Percentiles rank a stretch among this genome's conserved stretches.
These are phyloP conservation scores for Bombylius discolor DNA, from an alignment of 2,888 invertebrate species.

Conservation along the genomic window DNA sequence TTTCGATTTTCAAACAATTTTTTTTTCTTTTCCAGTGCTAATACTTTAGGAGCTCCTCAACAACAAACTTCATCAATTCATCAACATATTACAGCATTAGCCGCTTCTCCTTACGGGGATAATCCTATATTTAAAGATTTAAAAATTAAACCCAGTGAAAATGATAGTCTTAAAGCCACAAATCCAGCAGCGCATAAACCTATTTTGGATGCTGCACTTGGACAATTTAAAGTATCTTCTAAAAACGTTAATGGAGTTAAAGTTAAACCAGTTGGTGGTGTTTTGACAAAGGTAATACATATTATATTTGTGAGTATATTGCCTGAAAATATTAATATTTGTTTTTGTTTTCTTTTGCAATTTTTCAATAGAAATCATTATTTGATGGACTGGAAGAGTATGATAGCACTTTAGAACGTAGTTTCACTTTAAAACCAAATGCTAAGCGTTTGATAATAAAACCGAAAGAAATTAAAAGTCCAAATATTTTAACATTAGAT, in stretches of 20 bases:
- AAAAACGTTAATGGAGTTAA: constrained; percentile 44
- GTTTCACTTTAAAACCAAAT: constrained; percentile 45
- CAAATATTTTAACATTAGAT: neutral
- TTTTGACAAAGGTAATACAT: constrained; percentile 22
- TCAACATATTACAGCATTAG: constrained; percentile 61
- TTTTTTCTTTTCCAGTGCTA: constrained; percentile 11
- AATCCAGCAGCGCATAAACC: constrained; percentile 60
- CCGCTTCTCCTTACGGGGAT: constrained; percentile 76
- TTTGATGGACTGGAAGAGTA: constrained; percentile 82
- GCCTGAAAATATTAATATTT: neutral
- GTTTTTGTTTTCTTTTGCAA: constrained; percentile 9
- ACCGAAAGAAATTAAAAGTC: constrained; percentile 31
- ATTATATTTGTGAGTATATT: neutral
- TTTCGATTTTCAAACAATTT: neutral
- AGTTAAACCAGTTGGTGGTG: constrained; percentile 28
- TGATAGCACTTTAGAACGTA: constrained; percentile 50
- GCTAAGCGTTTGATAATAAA: constrained; percentile 63
- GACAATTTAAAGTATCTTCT: constrained; percentile 46
- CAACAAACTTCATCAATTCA: constrained; percentile 41
- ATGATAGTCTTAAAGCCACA: constrained; percentile 54
- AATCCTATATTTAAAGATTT: constrained; percentile 71
- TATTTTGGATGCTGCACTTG: constrained; percentile 38
- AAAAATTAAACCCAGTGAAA: constrained; percentile 37
- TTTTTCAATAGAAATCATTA: constrained; percentile 47
- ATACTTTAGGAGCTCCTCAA: constrained; percentile 22